Base-by-base conservation (phyloP, 2,888 invertebrate genomes). In the Xestia xanthographa region DNA sequence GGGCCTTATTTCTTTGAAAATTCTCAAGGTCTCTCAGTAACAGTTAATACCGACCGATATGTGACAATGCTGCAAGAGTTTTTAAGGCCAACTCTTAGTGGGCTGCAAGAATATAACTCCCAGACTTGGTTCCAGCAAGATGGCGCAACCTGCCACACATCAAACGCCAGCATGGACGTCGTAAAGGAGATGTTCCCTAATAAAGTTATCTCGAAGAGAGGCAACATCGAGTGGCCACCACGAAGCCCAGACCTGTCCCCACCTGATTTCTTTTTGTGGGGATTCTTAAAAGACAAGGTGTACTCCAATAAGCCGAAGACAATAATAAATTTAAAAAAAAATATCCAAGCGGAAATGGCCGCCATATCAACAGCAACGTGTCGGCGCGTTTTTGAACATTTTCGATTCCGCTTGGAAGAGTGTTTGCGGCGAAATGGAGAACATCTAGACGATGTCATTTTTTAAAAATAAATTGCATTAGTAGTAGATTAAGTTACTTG, bases 11-110 rank as follows among this genome's bases (percentile, higher is more conserved):
- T 53, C 53, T 53, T 53, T 6, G 53, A 53, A 53, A n/a, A 53
- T 50, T 50, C 50, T 50, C 50, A 22, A 11, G 20, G n/a, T n/a
- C n/a, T n/a, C 48, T n/a, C 34, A 50, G 1, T 50, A 4, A 50
- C 50, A 1, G 22, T 50, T 2, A 22, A 50, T 50, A 62, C 60
- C 2, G 60, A 62, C 2, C 60, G 60, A 22, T 62, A 62, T 62
- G 60, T 34, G 0, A 22, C 9, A 34, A 62, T 62, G 34, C 60
- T 62, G 1, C 0, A 62, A 62, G 34, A 62, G 0, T 62, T 62
- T 62, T 62, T 34, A 62, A 62, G 60, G 2, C 60, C 60, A 62
- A 62, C 20, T 22, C 34, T 62, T 62, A 34, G 34, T 62, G 60
- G 34, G 60, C 60, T 62, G 60, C 60, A 34, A 2, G 34, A 62